Evolutionary conservation across 2,797 vertebrate species (phyloP).

Genomic region (Melanogrammus aeglefinus): DNA sequence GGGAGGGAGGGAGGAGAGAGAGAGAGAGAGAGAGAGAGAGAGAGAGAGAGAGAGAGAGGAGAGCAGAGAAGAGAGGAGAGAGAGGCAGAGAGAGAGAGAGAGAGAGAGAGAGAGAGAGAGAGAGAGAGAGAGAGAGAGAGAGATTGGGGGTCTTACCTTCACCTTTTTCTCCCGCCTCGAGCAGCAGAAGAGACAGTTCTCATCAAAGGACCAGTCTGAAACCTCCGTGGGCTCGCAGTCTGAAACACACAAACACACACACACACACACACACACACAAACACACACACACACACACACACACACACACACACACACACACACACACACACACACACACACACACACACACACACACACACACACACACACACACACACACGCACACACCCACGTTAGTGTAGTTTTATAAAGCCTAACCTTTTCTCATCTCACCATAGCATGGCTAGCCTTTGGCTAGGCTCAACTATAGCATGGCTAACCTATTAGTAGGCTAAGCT

Average conservation of each 20-base stretch:
- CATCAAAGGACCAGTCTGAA: constrained; percentile 95
- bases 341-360: constrained; percentile 9
- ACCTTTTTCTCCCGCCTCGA: constrained; percentile 93
- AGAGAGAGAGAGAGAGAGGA: neutral
- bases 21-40: neutral
- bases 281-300: constrained; percentile 6
- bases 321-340: constrained; percentile 14
- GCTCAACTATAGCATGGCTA: neutral
- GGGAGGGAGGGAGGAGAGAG: neutral
- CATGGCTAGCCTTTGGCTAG: neutral
- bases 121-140: neutral
- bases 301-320: neutral
- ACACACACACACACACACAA: constrained; percentile 3
- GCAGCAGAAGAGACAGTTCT: constrained; percentile 97
- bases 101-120: neutral
- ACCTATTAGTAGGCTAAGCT: neutral
- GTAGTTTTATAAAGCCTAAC: neutral
- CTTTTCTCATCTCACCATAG: neutral
- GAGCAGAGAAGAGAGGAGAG: neutral
- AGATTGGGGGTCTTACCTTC: constrained; percentile 35
- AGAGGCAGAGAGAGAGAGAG: neutral
- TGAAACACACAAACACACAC: constrained; percentile 49
- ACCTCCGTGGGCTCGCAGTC: constrained; percentile 90
- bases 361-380: constrained; percentile 7
- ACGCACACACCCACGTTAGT: neutral